These are phyloP conservation scores for Hypomecis atomaria DNA, from an alignment of 2,888 invertebrate species.

Conservation along the genomic window DNA sequence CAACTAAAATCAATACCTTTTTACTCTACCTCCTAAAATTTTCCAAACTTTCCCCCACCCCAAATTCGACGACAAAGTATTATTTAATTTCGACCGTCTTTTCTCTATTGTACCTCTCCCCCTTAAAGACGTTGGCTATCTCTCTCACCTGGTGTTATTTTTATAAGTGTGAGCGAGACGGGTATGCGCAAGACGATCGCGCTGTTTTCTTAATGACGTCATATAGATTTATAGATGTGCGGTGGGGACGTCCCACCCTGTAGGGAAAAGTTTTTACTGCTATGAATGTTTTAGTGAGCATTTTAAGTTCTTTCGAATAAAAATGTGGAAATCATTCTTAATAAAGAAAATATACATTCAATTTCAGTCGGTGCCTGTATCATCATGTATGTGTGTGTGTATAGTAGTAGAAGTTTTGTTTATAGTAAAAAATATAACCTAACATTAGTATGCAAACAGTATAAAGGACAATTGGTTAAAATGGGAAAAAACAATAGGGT, in stretches of 20 bases:
- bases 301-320: slow-evolving; percentile 25
- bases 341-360: too few relatives aligned
- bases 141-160: slow-evolving; percentile 55
- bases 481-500: too few relatives aligned
- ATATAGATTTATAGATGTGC: slow-evolving; percentile 82
- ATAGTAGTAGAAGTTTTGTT: too few relatives aligned
- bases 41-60: slow-evolving; percentile 71
- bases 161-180: slow-evolving; percentile 61
- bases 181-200: slow-evolving; percentile 74
- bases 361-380: too few relatives aligned
- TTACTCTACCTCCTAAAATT: slow-evolving; percentile 78
- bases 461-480: too few relatives aligned
- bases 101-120: slow-evolving; percentile 78
- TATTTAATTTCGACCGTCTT: slow-evolving; percentile 83
- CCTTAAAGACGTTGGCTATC: slow-evolving; percentile 69
- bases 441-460: too few relatives aligned
- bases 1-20: slow-evolving; percentile 82
- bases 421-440: too few relatives aligned
- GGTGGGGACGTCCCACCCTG: slow-evolving; percentile 54
- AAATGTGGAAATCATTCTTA: too few relatives aligned
- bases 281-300: slow-evolving; percentile 36
- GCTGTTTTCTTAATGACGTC: slow-evolving; percentile 82
- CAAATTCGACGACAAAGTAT: slow-evolving; percentile 84
- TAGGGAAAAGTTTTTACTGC: slow-evolving; percentile 67
- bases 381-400: too few relatives aligned